These are phyloP conservation scores for Penaeus japonicus DNA, from an alignment of 1,140 invertebrate species.

Conservation along the genomic window DNA sequence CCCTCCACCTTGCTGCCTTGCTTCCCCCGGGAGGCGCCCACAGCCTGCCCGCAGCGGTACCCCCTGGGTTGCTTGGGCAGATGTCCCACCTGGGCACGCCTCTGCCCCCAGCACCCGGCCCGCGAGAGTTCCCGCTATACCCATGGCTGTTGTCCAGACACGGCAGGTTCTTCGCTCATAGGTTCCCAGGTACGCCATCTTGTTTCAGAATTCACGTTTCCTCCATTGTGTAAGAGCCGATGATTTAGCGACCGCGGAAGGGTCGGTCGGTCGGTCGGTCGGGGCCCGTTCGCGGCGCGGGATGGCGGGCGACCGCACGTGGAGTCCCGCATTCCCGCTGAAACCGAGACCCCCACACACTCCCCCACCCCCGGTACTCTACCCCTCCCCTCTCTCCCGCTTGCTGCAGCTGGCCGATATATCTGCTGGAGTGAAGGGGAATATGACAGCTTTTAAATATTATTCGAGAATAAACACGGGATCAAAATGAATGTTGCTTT, in stretches of 20 bases:
- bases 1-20: constrained; percentile 39
- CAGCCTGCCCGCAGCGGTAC: constrained; percentile 17
- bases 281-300: neutral
- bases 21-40: constrained; percentile 29
- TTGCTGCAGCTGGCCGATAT: too few relatives aligned
- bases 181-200: constrained; percentile 49
- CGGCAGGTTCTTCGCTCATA: constrained; percentile 82
- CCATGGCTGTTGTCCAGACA: constrained; percentile 90
- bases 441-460: too few relatives aligned
- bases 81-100: constrained; percentile 49
- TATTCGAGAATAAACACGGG: too few relatives aligned
- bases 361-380: too few relatives aligned
- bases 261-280: neutral
- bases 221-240: too few relatives aligned
- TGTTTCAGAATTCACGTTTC: too few relatives aligned
- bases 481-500: too few relatives aligned
- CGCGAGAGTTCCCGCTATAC: constrained; percentile 77
- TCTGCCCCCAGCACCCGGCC: constrained; percentile 45
- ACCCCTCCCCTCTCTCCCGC: too few relatives aligned
- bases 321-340: too few relatives aligned
- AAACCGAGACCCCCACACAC: too few relatives aligned
- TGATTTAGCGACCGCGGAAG: neutral
- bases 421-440: too few relatives aligned
- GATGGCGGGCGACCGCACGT: too few relatives aligned
- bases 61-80: constrained; percentile 37